Base-by-base conservation (phyloP, 2,797 vertebrate species). In the Xenopus petersii region DNA sequence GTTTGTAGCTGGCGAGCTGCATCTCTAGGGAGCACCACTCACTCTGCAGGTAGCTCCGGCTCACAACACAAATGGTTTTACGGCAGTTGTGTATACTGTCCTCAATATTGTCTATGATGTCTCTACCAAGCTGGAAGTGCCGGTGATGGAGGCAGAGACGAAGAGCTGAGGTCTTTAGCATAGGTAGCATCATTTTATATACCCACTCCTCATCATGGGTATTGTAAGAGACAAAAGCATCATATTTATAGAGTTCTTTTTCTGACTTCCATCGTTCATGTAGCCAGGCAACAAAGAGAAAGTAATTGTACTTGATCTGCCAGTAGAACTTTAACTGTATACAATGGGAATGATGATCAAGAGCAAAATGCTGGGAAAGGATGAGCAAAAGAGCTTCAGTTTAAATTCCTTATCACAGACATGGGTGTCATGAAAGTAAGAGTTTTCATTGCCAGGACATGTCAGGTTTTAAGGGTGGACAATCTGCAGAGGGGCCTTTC, bases 11-110 rank as follows among this genome's bases (percentile, higher is more conserved):
- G 74, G 95, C 94, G 73, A 95, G 70, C 79, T 96, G 94, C 61
- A 97, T 94, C 84, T 98, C 94, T 81, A 96, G 78, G 0, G 88
- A 91, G 70, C 94, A 97, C 94, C 95, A 97, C 80, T 98, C 94
- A 0, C 95, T 95, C 56, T n/a, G 83, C 11, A 95, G 87, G 77
- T 94, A 98, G 58, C 87, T 88, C 10, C 87, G 89, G 83, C 93
- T 95, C 65, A 96, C 89, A 21, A 95, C 85, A 33, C 93, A 95
- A 64, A 95, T 84, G 0, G 94, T 96, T 84, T 95, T 95, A 2
- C 89, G 86, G 74, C 94, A 95, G 77, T 81, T 86, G 64, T 95
- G 94, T 10, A 94, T 93, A 16, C 93, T 92, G 5, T 91, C 86
- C 70, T 95, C 93, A 0, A 95, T 97, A 81, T 95, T 95, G 81